Conservation (phyloP, 2,113 vertebrate genomes). For the Amphiprion ocellaris region DNA sequence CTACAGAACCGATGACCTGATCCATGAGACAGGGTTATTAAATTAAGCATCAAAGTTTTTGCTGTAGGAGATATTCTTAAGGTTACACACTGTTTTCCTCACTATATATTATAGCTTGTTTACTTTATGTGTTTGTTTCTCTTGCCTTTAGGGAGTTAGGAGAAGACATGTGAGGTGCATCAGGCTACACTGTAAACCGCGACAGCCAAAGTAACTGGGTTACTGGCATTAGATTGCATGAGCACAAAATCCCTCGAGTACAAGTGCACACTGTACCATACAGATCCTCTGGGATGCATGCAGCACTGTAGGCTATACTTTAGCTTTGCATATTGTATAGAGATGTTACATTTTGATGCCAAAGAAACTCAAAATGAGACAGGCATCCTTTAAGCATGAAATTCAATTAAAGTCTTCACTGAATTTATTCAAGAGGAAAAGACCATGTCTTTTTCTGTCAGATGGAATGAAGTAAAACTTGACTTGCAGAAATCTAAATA, state of each 20-base stretch:
- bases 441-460: slow-evolving; percentile 61
- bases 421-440: slow-evolving; percentile 67
- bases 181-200: slow-evolving; percentile 31
- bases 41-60: slow-evolving; percentile 42
- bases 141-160: slow-evolving; percentile 26
- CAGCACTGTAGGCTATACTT: slow-evolving; percentile 1
- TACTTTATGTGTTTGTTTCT: slow-evolving; percentile 27
- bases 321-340: slow-evolving; percentile 41
- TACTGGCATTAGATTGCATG: slow-evolving; percentile 40
- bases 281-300: slow-evolving; percentile 31
- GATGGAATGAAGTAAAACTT: slow-evolving; percentile 62
- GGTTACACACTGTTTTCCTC: slow-evolving; percentile 13
- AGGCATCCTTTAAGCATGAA: slow-evolving; percentile 48
- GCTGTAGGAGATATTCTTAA: slow-evolving; percentile 6
- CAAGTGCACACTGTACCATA: slow-evolving; percentile 34
- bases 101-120: neutral
- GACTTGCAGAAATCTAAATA: slow-evolving; percentile 75
- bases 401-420: slow-evolving; percentile 62
- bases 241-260: slow-evolving; percentile 39
- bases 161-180: slow-evolving; percentile 40
- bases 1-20: slow-evolving; percentile 39
- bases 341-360: slow-evolving; percentile 35
- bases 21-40: slow-evolving; percentile 8
- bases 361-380: slow-evolving; percentile 40
- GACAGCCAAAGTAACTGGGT: slow-evolving; percentile 38